phyloP scores from a whole-genome alignment of 2,113 vertebrate species.

The Neopipo cinnamomea region DNA sequence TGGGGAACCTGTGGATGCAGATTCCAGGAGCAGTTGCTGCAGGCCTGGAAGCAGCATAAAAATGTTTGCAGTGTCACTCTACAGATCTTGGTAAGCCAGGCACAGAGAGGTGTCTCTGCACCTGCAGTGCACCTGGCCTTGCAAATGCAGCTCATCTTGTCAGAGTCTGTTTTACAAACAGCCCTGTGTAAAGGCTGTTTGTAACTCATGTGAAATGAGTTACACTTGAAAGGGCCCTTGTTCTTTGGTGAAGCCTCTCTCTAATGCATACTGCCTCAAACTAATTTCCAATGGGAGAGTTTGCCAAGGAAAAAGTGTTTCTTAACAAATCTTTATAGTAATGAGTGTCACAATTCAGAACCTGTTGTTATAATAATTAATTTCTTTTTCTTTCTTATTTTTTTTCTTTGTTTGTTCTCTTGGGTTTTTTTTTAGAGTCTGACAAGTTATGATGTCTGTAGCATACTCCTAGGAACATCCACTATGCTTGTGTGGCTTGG shows the following conservation, averaged over 20 bases:
- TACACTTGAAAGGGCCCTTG: background rate
- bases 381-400: background rate
- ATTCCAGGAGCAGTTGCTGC: background rate
- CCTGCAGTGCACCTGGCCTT: background rate
- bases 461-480: constrained; percentile 89
- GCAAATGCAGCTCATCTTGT: background rate
- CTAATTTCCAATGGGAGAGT: background rate
- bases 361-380: background rate
- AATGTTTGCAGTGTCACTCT: background rate
- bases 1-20: background rate
- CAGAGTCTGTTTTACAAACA: background rate
- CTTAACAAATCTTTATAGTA: background rate
- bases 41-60: background rate
- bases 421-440: constrained; percentile 75
- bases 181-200: background rate
- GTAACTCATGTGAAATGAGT: background rate
- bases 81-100: background rate
- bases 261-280: background rate
- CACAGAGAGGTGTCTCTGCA: background rate
- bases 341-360: background rate
- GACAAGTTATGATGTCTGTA: constrained; percentile 90
- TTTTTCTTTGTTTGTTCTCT: background rate
- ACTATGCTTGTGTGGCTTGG: constrained; percentile 94
- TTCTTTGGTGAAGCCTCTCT: background rate
- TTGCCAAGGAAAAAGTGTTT: background rate